These are phyloP conservation scores for Drosophila trichaetosa DNA, from an alignment of 2,888 invertebrate genomes.

Conservation along the genomic window DNA sequence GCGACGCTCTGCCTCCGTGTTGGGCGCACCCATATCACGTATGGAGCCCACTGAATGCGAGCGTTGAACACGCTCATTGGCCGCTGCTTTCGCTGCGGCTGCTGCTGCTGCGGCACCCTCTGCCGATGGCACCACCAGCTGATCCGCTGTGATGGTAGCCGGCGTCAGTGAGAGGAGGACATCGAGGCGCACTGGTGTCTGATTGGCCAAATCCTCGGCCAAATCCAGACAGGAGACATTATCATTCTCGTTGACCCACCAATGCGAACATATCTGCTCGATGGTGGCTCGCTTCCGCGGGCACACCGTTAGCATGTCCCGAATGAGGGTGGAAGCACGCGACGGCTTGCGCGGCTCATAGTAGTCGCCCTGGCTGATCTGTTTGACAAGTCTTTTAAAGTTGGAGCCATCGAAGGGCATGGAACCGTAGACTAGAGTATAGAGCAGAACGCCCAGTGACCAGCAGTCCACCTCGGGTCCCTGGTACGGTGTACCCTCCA, in stretches of 20 bases:
- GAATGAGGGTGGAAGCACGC: conserved; percentile 96
- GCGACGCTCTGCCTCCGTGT: conserved; percentile 89
- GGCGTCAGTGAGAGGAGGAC: conserved; percentile 93
- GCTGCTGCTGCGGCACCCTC: conserved; percentile 80
- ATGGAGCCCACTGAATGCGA: conserved; percentile 90
- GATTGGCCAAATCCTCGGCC: conserved; percentile 94
- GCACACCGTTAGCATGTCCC: conserved; percentile 97
- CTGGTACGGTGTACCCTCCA: conserved; percentile 97
- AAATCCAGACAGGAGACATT: conserved; percentile 92
- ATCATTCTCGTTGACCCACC: conserved; percentile 98
- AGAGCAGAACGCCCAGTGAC: conserved; percentile 98
- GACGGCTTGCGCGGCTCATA: conserved; percentile 98
- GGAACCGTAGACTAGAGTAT: conserved; percentile 99
- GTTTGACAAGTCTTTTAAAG: conserved; percentile 97
- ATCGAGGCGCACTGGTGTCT: conserved; percentile 95
- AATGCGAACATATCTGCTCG: conserved; percentile 96
- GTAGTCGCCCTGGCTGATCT: conserved; percentile 98
- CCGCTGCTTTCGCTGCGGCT: conserved; percentile 84
- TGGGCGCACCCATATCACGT: conserved; percentile 88
- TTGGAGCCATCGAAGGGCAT: conserved; percentile 99
- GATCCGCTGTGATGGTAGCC: conserved; percentile 91
- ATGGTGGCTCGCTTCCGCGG: conserved; percentile 95
- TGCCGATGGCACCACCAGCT: conserved; percentile 89
- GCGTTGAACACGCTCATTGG: conserved; percentile 86
- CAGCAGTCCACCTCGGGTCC: conserved; percentile 98